These are phyloP conservation scores for Pecten maximus DNA, from an alignment of 2,888 invertebrate genomes.

Conservation along the genomic window DNA sequence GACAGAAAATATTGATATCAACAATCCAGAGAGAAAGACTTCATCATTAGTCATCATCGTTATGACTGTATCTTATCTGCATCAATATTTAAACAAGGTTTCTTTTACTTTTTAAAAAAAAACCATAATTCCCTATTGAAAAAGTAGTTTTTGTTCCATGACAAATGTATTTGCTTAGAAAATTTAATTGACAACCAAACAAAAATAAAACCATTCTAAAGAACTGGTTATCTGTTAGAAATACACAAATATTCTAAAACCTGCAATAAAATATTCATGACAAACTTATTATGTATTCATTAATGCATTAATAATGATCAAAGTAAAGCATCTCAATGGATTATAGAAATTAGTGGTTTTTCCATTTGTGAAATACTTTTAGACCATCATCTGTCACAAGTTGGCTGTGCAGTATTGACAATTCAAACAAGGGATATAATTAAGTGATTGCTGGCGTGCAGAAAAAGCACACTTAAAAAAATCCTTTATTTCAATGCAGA, in stretches of 20 bases:
- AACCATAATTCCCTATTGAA: no score
- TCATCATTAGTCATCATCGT: no score
- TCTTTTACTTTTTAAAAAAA: no score
- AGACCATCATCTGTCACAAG: neutral
- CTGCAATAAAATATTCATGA: neutral
- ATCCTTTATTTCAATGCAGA: neutral
- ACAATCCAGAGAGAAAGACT: no score
- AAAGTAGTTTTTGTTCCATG: neutral
- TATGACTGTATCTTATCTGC: no score
- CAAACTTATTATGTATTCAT: neutral
- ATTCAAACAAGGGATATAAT: neutral
- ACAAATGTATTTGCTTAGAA: neutral
- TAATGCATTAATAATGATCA: constrained; percentile 29
- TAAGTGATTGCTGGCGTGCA: constrained; percentile 9
- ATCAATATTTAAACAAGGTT: no score
- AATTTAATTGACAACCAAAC: neutral
- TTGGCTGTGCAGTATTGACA: neutral
- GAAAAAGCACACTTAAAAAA: constrained; percentile 5
- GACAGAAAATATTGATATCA: no score
- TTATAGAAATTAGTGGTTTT: constrained; percentile 1
- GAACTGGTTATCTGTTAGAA: neutral
- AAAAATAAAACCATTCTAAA: neutral
- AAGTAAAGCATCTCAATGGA: neutral
- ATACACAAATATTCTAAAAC: neutral
- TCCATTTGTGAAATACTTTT: neutral